Base-by-base conservation (phyloP, 2,888 invertebrate species). In the Polyommatus iphigenia region DNA sequence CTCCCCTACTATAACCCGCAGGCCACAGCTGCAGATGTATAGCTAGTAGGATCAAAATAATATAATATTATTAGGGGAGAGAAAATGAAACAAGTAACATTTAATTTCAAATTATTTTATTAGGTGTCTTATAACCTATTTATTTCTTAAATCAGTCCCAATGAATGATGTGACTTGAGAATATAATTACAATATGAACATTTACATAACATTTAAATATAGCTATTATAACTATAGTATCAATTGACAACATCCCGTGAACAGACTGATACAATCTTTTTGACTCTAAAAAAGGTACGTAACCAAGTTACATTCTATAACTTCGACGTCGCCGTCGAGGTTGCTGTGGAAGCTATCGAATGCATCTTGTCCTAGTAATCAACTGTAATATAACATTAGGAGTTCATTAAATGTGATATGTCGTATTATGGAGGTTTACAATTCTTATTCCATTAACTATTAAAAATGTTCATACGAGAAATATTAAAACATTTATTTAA, bases 61-160 rank as follows among this genome's bases (percentile, higher is more conserved):
- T 36, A 36, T 36, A 36, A 8, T 41, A 41, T 10, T 41, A 50
- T 13, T 3, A 50, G 20, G 6, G 59, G 6, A 20, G 13, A 62
- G 24, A 5, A 62, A 62, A 62, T 62, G 24, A 24, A 62, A 62
- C 62, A 24, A 10, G 20, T 62, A 62, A 32, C 6, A 6, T 29
- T 71, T 71, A 36, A 36, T 71, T 71, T 71, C n/a, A 71, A 71
- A 71, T 71, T 71, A 71, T 71, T 71, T 71, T 71, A 71, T 71
- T 71, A 71, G 71, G 71, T 36, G 36, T 36, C 71, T 71, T 71
- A 71, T 29, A 24, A 36, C 32, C 36, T 71, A 71, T 32, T 36
- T n/a, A 36, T 71, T 36, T 36, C 18, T 36, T 71, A 71, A 36
- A 71, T 71, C 71, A 71, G 71, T 71, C 71, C 71, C 71, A 71